These are phyloP conservation scores for Micropterix aruncella DNA, from an alignment of 2,888 invertebrate genomes.

Conservation along the genomic window DNA sequence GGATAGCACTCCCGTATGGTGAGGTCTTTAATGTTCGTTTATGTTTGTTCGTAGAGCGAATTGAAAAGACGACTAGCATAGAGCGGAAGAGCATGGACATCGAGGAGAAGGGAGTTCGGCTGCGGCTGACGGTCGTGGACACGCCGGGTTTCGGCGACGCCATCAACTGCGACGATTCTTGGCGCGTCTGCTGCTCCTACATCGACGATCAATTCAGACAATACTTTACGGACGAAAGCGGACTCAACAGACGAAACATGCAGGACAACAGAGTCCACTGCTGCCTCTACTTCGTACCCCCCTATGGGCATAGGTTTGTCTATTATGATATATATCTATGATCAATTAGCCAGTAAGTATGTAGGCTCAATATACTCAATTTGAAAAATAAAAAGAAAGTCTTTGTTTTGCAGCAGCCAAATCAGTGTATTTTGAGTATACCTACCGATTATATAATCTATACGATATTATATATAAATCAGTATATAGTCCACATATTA, in stretches of 20 bases:
- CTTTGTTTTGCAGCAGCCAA: too few species aligned
- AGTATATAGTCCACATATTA: too few species aligned
- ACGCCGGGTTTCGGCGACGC: conserved; percentile 95
- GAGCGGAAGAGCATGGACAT: conserved; percentile 86
- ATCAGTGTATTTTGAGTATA: too few species aligned
- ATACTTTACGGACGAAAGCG: conserved; percentile 86
- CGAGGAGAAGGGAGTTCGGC: conserved; percentile 83
- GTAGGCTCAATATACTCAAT: too few species aligned
- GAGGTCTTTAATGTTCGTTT: too few species aligned
- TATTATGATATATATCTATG: too few species aligned
- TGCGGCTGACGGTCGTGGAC: conserved; percentile 84
- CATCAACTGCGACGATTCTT: conserved; percentile 87
- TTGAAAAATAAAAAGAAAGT: too few species aligned
- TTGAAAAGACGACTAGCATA: conserved; percentile 56
- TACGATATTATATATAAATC: too few species aligned
- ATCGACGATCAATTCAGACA: conserved; percentile 82
- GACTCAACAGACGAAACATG: conserved; percentile 86
- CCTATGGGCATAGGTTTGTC: conserved; percentile 94
- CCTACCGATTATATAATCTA: too few species aligned
- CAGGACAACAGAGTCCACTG: conserved; percentile 94
- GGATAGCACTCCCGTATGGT: too few species aligned
- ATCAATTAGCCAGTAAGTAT: too few species aligned
- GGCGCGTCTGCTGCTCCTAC: conserved; percentile 82
- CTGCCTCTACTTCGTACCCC: conserved; percentile 89
- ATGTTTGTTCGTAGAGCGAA: conserved; percentile 34